These are phyloP conservation scores for Vidua chalybeata DNA, from an alignment of 2,113 vertebrate genomes.

Conservation along the genomic window DNA sequence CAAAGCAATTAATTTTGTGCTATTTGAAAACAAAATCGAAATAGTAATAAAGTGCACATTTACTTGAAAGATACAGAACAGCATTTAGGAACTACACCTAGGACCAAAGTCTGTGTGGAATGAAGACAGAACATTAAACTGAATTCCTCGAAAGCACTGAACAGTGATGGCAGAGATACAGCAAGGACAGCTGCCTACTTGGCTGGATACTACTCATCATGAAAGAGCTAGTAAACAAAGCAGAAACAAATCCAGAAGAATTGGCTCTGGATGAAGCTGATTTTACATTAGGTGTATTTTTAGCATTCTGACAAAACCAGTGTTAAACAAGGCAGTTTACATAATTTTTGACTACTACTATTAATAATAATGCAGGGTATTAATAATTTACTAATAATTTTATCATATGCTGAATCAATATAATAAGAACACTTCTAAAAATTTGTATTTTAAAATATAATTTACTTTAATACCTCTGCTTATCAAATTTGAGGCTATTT, in stretches of 20 bases:
- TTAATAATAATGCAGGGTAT: not conserved
- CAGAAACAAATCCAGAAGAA: not conserved
- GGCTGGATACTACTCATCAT: not conserved
- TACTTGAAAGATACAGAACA: not conserved
- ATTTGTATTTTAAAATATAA: not conserved
- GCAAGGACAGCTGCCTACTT: not conserved
- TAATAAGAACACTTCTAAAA: not conserved
- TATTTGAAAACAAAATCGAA: not conserved
- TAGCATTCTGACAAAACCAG: not conserved
- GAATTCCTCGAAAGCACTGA: not conserved
- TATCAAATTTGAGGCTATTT: not conserved
- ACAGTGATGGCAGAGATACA: not conserved
- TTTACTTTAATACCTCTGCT: not conserved
- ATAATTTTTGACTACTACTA: not conserved
- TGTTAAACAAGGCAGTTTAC: not conserved
- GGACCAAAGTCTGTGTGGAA: rapidly evolving
- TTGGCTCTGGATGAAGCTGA: not conserved
- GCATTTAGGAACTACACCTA: not conserved
- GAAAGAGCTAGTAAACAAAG: not conserved
- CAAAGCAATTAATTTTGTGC: not conserved
- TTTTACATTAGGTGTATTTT: not conserved
- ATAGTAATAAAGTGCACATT: not conserved
- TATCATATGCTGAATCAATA: not conserved
- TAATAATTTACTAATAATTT: not conserved
- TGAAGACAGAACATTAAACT: not conserved